These are phyloP conservation scores for Gorsachius magnificus DNA, from an alignment of 2,797 vertebrate species.

Conservation along the genomic window DNA sequence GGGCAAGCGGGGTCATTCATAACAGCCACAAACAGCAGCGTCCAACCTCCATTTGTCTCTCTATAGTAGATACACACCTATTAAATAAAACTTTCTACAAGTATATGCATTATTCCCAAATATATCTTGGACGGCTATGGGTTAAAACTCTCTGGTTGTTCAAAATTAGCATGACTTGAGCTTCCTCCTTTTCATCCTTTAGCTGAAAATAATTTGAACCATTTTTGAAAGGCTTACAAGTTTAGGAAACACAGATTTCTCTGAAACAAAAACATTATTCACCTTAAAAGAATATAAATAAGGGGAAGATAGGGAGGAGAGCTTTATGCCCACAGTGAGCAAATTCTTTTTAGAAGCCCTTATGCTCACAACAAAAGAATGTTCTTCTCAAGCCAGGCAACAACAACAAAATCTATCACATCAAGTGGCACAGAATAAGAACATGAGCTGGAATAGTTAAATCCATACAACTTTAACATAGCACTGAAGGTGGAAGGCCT, in stretches of 20 bases:
- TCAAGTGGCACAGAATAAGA: slow-evolving; percentile 6
- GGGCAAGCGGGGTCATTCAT: background rate
- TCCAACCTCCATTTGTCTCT: background rate
- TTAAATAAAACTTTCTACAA: background rate
- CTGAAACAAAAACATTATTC: background rate
- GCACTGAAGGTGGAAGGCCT: background rate
- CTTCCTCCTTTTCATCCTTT: background rate
- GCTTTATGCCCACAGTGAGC: background rate
- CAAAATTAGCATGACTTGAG: background rate
- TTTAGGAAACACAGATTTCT: background rate
- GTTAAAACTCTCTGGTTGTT: background rate
- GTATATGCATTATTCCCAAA: background rate
- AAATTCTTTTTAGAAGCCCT: background rate
- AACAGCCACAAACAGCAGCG: background rate
- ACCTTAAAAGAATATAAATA: background rate
- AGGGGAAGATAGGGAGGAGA: background rate
- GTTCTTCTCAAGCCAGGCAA: background rate
- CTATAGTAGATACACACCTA: background rate
- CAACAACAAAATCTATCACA: background rate
- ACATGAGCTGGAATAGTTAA: background rate
- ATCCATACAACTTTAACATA: background rate
- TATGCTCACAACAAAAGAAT: background rate
- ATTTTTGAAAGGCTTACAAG: background rate
- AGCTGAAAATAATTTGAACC: background rate
- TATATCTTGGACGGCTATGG: background rate